phyloP scores from a whole-genome alignment of 2,888 invertebrate genomes.

The Chymomyza caudatula region DNA sequence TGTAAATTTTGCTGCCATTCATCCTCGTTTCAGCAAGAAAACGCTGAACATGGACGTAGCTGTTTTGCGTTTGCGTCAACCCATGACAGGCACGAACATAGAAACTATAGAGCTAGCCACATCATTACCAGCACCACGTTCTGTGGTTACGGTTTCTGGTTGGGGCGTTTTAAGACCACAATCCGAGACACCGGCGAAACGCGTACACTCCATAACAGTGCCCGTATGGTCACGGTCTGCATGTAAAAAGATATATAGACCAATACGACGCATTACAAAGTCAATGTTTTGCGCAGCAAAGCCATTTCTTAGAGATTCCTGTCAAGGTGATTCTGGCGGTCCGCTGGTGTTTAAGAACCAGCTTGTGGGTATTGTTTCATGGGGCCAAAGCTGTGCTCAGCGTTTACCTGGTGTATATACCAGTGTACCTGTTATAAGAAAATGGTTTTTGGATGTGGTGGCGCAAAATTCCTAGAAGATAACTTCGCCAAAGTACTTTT shows the following conservation, averaged over 20 bases:
- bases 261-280: slow-evolving; percentile 44
- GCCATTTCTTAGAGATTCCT: slow-evolving; percentile 63
- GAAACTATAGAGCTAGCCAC: slow-evolving; percentile 52
- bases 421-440: slow-evolving; percentile 78
- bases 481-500: neutral
- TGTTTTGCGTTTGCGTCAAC: slow-evolving; percentile 42
- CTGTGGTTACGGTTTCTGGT: slow-evolving; percentile 49
- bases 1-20: slow-evolving; percentile 35
- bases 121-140: slow-evolving; percentile 38
- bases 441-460: slow-evolving; percentile 41
- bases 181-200: slow-evolving; percentile 33
- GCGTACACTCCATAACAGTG: slow-evolving; percentile 47
- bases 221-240: slow-evolving; percentile 38
- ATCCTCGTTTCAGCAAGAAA: slow-evolving; percentile 40
- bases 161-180: slow-evolving; percentile 47
- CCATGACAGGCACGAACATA: slow-evolving; percentile 51
- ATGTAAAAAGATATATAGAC: slow-evolving; percentile 40
- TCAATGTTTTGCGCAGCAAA: slow-evolving; percentile 71
- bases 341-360: slow-evolving; percentile 62
- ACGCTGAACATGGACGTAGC: slow-evolving; percentile 65
- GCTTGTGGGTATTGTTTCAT: slow-evolving; percentile 84
- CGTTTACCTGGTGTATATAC: slow-evolving; percentile 88
- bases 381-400: slow-evolving; percentile 67
- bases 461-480: slow-evolving; percentile 29
- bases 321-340: slow-evolving; percentile 75